Conservation (phyloP, 2,113 vertebrate species). For the Macrotus californicus region DNA sequence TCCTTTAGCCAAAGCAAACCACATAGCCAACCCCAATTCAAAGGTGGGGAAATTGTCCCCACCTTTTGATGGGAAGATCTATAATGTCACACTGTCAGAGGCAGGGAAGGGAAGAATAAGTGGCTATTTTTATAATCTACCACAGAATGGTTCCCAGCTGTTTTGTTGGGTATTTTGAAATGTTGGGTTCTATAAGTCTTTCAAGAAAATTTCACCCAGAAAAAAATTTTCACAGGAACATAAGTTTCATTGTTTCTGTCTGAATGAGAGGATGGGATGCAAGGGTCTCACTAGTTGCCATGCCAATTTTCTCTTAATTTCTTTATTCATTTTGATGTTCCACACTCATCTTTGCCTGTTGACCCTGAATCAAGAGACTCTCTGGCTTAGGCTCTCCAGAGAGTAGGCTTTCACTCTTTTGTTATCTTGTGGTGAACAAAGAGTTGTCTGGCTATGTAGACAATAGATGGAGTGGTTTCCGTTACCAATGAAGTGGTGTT, state of each 20-base stretch:
- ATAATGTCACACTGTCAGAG: not conserved
- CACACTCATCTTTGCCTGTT: not conserved
- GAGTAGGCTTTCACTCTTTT: not conserved
- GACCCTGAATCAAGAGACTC: not conserved
- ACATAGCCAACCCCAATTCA: not conserved
- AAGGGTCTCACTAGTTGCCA: not conserved
- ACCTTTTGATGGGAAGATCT: not conserved
- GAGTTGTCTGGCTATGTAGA: not conserved
- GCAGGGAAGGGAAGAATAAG: not conserved
- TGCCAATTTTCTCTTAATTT: not conserved
- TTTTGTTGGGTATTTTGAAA: constrained; percentile 22
- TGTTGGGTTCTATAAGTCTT: not conserved
- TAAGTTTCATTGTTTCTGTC: not conserved
- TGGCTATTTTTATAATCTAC: constrained; percentile 21
- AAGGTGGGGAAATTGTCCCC: not conserved
- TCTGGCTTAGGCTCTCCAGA: not conserved
- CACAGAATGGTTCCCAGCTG: constrained; percentile 12
- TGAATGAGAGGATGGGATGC: not conserved
- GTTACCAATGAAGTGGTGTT: not conserved
- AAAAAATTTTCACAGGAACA: not conserved
- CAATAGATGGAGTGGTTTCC: not conserved
- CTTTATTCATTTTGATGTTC: not conserved
- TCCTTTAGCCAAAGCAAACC: constrained; percentile 29
- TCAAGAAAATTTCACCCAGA: not conserved
- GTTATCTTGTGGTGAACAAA: not conserved